Evolutionary conservation across 2,888 invertebrate species (phyloP).

Genomic region (Alitta virens): DNA sequence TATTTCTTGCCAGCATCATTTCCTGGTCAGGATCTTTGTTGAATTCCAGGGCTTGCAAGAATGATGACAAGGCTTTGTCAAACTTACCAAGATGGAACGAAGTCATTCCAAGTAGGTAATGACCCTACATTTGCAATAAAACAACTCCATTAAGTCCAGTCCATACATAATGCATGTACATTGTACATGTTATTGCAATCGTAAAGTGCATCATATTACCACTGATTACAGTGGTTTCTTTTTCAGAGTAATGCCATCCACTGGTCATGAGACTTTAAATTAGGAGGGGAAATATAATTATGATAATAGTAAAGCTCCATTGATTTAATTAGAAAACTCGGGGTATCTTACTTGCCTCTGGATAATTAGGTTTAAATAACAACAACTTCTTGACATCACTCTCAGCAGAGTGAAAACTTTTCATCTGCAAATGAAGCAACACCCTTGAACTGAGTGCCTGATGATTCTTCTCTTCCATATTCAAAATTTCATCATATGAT

Average conservation of each 20-base stretch:
- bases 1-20: conserved; percentile 41
- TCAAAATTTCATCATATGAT: conserved; percentile 48
- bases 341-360: conserved; percentile 30
- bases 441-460: conserved; percentile 42
- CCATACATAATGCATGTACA: too few relatives aligned
- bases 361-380: conserved; percentile 34
- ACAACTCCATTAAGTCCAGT: too few relatives aligned
- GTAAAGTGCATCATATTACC: too few relatives aligned
- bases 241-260: too few relatives aligned
- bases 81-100: conserved; percentile 36
- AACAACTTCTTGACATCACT: conserved; percentile 37
- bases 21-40: conserved; percentile 28
- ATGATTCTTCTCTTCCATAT: conserved; percentile 47
- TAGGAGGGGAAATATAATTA: too few relatives aligned
- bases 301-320: neutral
- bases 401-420: conserved; percentile 39
- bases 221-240: too few relatives aligned
- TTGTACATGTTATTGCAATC: too few relatives aligned
- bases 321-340: neutral
- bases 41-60: conserved; percentile 44
- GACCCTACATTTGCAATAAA: too few relatives aligned
- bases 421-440: conserved; percentile 40
- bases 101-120: conserved; percentile 39
- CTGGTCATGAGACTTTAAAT: too few relatives aligned
- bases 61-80: conserved; percentile 39